A percentile compares a stretch with the other conserved stretches of the same genome.
phyloP scores from a whole-genome alignment of 2,888 invertebrate genomes.

The Aspidapion aeneum region DNA sequence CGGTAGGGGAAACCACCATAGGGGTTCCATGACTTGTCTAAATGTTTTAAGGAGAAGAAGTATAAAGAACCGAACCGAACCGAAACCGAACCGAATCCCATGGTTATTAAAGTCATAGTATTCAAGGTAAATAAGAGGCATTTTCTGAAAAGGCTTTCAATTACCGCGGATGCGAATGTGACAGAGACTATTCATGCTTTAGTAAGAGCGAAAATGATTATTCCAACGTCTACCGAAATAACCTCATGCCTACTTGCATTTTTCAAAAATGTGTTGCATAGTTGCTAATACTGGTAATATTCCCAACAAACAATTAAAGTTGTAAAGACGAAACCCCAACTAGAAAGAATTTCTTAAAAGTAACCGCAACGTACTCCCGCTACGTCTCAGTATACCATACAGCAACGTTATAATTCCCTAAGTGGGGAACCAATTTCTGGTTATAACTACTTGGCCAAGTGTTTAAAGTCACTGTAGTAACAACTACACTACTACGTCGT shows the following conservation, averaged over 20 bases:
- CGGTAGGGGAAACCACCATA: conserved; percentile 67
- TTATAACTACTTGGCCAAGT: too few relatives aligned
- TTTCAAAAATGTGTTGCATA: conserved; percentile 64
- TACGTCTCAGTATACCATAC: too few relatives aligned
- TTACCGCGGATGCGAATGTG: conserved; percentile 68
- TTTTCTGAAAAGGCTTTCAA: conserved; percentile 70
- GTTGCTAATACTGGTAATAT: conserved; percentile 78
- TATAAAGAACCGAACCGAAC: conserved; percentile 23
- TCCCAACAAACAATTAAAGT: conserved; percentile 77
- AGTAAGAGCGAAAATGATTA: conserved; percentile 73
- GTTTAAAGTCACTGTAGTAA: too few relatives aligned
- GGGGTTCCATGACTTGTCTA: conserved; percentile 32
- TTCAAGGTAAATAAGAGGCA: conserved; percentile 62
- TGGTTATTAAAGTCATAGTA: conserved; percentile 57
- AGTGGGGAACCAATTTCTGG: too few relatives aligned
- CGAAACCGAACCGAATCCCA: too few relatives aligned
- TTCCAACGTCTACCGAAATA: conserved; percentile 58
- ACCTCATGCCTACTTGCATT: conserved; percentile 64
- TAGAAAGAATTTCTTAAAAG: too few relatives aligned
- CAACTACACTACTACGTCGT: too few relatives aligned
- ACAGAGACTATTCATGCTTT: conserved; percentile 66
- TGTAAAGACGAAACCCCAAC: too few relatives aligned
- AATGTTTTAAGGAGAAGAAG: conserved; percentile 25
- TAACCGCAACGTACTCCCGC: too few relatives aligned
- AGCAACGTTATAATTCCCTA: too few relatives aligned